Percentiles rank a stretch among this genome's conserved stretches.
phyloP scores from a whole-genome alignment of 2,113 vertebrate genomes.

The Burhinus oedicnemus region DNA sequence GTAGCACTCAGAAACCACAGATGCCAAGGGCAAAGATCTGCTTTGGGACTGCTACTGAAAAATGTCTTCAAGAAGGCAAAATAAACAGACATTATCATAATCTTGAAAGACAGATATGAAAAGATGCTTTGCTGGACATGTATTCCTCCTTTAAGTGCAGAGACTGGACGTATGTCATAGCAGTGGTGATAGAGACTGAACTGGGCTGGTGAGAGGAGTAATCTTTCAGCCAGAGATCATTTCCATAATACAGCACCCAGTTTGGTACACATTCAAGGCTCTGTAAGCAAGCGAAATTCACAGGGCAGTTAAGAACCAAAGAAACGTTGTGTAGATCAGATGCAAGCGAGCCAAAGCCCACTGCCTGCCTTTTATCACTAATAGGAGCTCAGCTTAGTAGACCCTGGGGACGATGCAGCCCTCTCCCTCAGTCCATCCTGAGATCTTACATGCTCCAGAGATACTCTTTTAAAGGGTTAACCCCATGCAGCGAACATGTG shows the following conservation, averaged over 20 bases:
- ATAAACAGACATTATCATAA: background rate
- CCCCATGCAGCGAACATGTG: background rate
- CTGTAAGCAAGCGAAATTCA: background rate
- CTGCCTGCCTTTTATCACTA: background rate
- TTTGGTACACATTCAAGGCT: background rate
- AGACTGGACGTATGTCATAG: background rate
- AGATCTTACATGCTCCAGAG: background rate
- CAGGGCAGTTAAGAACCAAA: background rate
- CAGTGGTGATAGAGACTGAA: background rate
- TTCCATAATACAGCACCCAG: background rate
- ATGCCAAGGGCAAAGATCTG: background rate
- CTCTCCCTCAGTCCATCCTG: background rate
- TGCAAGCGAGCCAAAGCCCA: background rate
- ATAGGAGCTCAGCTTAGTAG: background rate
- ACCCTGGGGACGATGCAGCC: background rate
- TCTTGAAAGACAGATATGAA: background rate
- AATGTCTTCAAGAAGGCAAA: background rate
- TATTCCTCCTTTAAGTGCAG: background rate
- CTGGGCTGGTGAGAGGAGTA: background rate
- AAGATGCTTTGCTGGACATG: background rate
- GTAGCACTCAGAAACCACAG: background rate
- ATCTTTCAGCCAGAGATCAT: background rate
- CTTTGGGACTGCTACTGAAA: background rate
- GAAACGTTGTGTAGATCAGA: background rate
- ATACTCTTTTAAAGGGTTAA: background rate